phyloP scores from a whole-genome alignment of 2,888 invertebrate genomes.

The Amiota communis region DNA sequence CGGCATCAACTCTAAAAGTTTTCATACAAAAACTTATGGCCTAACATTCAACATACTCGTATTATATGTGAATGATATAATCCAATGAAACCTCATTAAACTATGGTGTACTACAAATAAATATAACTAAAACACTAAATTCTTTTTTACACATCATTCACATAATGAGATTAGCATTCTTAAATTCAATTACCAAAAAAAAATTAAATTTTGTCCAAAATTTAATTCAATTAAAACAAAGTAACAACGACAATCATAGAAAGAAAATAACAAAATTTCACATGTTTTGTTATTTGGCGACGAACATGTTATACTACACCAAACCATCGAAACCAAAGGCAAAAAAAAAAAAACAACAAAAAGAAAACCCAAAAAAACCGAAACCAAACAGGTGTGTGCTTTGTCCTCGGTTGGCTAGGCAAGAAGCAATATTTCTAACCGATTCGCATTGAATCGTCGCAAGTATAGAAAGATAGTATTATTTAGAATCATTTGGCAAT shows the following conservation, averaged over 20 bases:
- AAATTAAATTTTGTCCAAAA: neutral
- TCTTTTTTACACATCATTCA: too few relatives aligned
- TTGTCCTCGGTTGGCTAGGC: too few relatives aligned
- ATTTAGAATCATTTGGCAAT: neutral
- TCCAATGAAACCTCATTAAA: too few relatives aligned
- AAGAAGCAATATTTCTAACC: neutral
- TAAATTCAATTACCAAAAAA: slow-evolving; percentile 15
- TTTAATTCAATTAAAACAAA: slow-evolving; percentile 13
- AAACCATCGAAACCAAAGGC: neutral
- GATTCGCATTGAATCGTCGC: neutral
- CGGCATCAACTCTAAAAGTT: too few relatives aligned
- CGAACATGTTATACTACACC: neutral
- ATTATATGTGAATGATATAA: too few relatives aligned
- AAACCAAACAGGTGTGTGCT: slow-evolving; percentile 22
- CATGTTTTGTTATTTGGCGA: too few relatives aligned
- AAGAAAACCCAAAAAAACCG: neutral
- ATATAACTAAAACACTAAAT: too few relatives aligned
- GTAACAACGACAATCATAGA: neutral
- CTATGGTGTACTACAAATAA: too few relatives aligned
- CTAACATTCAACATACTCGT: too few relatives aligned
- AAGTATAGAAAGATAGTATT: neutral
- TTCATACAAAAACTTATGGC: too few relatives aligned
- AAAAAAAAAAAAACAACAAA: neutral
- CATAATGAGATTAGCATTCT: slow-evolving; percentile 2
- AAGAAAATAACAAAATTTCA: too few relatives aligned